A percentile compares a stretch with the other conserved stretches of the same genome.
These are phyloP conservation scores for Hypanus sabinus DNA, from an alignment of 2,113 vertebrate species.

Conservation along the genomic window DNA sequence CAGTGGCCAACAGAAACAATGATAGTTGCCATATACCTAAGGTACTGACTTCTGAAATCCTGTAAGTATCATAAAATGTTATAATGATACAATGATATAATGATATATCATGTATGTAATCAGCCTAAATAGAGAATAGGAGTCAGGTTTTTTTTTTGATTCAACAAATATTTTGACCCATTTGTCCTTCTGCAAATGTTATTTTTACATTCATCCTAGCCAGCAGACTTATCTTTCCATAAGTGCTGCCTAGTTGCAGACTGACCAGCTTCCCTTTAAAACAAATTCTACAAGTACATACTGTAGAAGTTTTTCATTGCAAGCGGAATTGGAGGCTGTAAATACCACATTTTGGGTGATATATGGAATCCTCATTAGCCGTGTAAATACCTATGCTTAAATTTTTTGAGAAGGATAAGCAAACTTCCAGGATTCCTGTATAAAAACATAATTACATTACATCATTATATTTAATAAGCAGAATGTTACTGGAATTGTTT, in stretches of 20 bases:
- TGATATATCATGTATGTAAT: no score
- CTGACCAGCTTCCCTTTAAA: background rate
- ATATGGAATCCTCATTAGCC: background rate
- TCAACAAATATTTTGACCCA: background rate
- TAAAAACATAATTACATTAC: background rate
- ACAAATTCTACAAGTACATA: background rate
- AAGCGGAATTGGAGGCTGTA: background rate
- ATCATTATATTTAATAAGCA: background rate
- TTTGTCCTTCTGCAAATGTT: background rate
- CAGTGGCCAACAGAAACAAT: background rate
- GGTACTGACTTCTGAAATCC: no score
- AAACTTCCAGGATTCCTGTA: background rate
- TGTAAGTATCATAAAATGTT: no score
- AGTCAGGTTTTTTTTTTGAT: background rate
- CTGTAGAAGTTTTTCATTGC: background rate
- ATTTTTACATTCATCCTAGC: background rate
- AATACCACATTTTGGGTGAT: background rate
- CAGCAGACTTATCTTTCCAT: background rate
- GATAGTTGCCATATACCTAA: background rate
- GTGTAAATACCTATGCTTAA: background rate
- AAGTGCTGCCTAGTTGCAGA: background rate
- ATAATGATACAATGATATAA: no score
- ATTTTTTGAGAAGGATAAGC: background rate
- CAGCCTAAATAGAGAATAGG: no score
- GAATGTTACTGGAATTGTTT: background rate